Conservation (phyloP, 2,888 invertebrate species). For the Lycia hirtaria region DNA sequence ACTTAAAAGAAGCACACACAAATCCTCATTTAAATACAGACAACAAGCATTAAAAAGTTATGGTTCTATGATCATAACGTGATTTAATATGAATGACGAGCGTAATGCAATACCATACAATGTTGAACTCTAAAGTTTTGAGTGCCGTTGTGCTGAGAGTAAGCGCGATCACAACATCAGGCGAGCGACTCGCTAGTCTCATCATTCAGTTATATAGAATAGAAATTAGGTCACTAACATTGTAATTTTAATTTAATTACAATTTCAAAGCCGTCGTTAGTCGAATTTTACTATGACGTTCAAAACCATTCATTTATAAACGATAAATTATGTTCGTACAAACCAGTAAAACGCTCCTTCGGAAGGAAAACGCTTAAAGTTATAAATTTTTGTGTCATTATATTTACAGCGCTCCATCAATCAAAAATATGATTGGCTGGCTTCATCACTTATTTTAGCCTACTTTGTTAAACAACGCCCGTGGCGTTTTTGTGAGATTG, state of each 20-base stretch:
- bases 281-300: constrained; percentile 10
- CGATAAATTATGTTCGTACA: constrained; percentile 23
- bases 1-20: too few relatives aligned
- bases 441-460: constrained; percentile 58
- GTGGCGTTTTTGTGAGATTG: constrained; percentile 65
- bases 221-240: too few relatives aligned
- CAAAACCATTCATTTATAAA: constrained; percentile 21
- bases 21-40: too few relatives aligned
- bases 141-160: too few relatives aligned
- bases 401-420: constrained; percentile 53
- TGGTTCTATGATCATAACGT: too few relatives aligned
- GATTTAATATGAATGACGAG: too few relatives aligned
- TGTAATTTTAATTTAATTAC: constrained; percentile 33
- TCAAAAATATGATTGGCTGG: constrained; percentile 55
- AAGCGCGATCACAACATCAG: too few relatives aligned
- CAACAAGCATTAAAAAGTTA: too few relatives aligned
- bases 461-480: constrained; percentile 47
- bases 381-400: constrained; percentile 44
- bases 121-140: too few relatives aligned
- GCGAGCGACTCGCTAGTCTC: too few relatives aligned
- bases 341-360: constrained; percentile 26
- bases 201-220: too few relatives aligned
- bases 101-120: too few relatives aligned
- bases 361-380: constrained; percentile 26
- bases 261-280: constrained; percentile 17